A percentile compares a stretch with the other conserved stretches of the same genome.
Conservation (phyloP, 2,113 vertebrate genomes). For the Climacteris rufus region DNA sequence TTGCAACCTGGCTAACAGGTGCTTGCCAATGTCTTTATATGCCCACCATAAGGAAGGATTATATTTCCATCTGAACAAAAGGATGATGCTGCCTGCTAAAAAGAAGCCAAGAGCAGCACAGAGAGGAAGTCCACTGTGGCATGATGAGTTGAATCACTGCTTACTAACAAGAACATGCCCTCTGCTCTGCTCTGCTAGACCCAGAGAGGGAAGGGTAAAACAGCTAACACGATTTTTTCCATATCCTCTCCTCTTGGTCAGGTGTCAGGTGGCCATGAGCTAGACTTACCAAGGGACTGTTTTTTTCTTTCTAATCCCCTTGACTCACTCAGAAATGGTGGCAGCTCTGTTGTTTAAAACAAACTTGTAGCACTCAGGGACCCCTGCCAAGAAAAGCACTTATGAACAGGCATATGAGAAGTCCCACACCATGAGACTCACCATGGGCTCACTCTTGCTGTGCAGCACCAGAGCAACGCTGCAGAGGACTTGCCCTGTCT, state of each 20-base stretch:
- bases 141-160: background rate
- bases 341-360: background rate
- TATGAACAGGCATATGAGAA: rapidly evolving
- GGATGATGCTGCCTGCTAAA: background rate
- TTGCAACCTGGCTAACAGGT: constrained; percentile 68
- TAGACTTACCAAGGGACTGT: background rate
- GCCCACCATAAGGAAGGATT: constrained; percentile 17
- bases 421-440: background rate
- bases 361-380: background rate
- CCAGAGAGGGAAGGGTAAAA: background rate
- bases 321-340: background rate
- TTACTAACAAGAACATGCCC: background rate
- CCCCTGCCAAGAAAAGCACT: background rate
- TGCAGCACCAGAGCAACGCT: background rate
- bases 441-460: background rate
- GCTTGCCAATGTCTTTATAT: constrained; percentile 53
- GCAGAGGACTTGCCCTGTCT: background rate
- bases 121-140: background rate
- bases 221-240: background rate
- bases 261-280: background rate
- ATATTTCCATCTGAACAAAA: constrained; percentile 44
- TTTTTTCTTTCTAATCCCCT: background rate
- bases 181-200: background rate
- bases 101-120: background rate
- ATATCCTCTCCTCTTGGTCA: background rate